Percentiles rank a stretch among this genome's conserved stretches.
Evolutionary conservation across 2,113 vertebrate species (phyloP).

Genomic region (Solenodon paradoxus): DNA sequence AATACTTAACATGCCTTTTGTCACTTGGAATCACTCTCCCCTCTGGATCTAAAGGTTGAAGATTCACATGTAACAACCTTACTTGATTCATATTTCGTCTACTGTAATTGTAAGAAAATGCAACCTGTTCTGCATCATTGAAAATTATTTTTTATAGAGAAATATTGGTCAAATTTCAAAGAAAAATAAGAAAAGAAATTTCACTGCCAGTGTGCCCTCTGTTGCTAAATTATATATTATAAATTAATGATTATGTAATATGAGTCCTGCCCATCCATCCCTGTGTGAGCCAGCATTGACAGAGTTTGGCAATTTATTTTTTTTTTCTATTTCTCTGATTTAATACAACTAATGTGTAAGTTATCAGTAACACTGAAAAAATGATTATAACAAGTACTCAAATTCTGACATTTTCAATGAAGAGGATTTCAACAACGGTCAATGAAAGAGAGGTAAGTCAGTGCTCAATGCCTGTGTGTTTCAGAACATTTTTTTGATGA

Average conservation of each 20-base stretch:
- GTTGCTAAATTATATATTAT: not conserved
- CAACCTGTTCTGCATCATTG: not conserved
- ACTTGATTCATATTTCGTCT: not conserved
- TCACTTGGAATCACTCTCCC: not conserved
- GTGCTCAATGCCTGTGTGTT: not conserved
- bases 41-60: not conserved
- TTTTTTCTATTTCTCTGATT: not conserved
- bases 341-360: not conserved
- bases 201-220: not conserved
- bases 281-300: too few species aligned
- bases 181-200: not conserved
- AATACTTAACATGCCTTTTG: not conserved
- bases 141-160: not conserved
- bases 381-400: not conserved
- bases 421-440: rapidly evolving
- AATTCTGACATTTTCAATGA: not conserved
- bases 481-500: not conserved
- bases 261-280: too few species aligned
- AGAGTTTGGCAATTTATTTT: not conserved
- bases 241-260: not conserved
- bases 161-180: not conserved
- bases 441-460: not conserved
- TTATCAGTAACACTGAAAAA: not conserved
- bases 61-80: not conserved
- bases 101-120: not conserved